Base-by-base conservation (phyloP, 2,888 invertebrate species). In the Scelioninae gen. 2 region DNA sequence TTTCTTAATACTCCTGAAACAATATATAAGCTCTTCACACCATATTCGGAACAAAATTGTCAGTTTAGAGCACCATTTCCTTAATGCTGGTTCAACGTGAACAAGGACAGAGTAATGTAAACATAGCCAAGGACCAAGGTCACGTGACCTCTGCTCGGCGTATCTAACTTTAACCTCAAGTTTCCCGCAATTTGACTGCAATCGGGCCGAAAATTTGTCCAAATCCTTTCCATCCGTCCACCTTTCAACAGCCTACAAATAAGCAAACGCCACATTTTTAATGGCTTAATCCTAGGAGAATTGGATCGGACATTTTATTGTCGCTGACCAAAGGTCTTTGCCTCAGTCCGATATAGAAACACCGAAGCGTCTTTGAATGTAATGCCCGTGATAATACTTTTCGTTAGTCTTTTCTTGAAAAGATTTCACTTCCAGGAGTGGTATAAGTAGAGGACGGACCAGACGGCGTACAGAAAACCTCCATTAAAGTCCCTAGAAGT, bases 401-500 rank as follows among this genome's bases (percentile, higher is more conserved):
- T 80, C 77, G 75, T 73, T 73, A 63, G 83, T 79, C 82, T 82
- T 83, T 83, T 83, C 81, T 80, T 78, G 79, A 78, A 80, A 80
- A 81, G 79, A 80, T 81, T 81, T 80, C 78, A 79, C 80, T 81
- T 78, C 77, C 79, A 79, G 77, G 71, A 71, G 64, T 69, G 76
- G 84, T 84, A 83, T 84, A 84, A 85, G 85, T 84, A 82, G 81
- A 84, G 85, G 84, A 85, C 85, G 83, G 84, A 85, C 84, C 84
- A 84, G 85, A 85, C 84, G 83, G 82, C 79, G 83, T 84, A 86
- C 85, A 86, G 86, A 85, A 86, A 86, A 86, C 83, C 85, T 86
- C 86, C 86, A 86, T 85, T 86, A 86, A 85, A 86, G 83, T 86
- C 85, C 82, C 83, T 81, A 83, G 83, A 85, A 86, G 85, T 85